Evolutionary conservation across 2,888 invertebrate species (phyloP).

Genomic region (Leptura quadrifasciata): DNA sequence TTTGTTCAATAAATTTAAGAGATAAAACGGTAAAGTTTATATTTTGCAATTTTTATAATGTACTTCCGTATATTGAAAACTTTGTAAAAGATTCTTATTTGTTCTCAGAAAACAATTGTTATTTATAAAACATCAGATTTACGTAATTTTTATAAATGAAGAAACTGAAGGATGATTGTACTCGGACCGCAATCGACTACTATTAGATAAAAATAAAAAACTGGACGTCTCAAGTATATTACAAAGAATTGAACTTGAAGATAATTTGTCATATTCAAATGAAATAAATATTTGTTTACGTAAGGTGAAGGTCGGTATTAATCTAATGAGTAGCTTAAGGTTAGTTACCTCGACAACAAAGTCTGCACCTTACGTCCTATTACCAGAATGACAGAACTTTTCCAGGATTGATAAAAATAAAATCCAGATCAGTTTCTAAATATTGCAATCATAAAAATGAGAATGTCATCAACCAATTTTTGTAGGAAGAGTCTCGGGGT

Average conservation of each 20-base stretch:
- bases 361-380: too few species aligned
- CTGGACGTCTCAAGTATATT: background rate
- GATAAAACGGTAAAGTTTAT: slow-evolving; percentile 16
- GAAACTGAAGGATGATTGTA: background rate
- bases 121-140: background rate
- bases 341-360: background rate
- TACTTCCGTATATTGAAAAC: slow-evolving; percentile 22
- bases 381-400: too few species aligned
- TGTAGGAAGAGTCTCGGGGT: too few species aligned
- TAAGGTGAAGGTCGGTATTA: background rate
- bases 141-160: background rate
- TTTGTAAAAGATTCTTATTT: background rate
- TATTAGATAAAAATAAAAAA: too few species aligned
- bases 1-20: background rate
- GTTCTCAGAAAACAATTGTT: too few species aligned
- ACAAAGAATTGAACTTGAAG: background rate
- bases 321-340: background rate
- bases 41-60: slow-evolving; percentile 22
- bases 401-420: too few species aligned
- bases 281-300: background rate
- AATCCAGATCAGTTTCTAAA: too few species aligned
- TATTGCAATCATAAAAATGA: too few species aligned
- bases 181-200: background rate
- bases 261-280: background rate
- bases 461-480: too few species aligned